Evolutionary conservation across 92 coral and sea anemone species (phyloP).

Genomic region (Parazoanthus darwini): DNA sequence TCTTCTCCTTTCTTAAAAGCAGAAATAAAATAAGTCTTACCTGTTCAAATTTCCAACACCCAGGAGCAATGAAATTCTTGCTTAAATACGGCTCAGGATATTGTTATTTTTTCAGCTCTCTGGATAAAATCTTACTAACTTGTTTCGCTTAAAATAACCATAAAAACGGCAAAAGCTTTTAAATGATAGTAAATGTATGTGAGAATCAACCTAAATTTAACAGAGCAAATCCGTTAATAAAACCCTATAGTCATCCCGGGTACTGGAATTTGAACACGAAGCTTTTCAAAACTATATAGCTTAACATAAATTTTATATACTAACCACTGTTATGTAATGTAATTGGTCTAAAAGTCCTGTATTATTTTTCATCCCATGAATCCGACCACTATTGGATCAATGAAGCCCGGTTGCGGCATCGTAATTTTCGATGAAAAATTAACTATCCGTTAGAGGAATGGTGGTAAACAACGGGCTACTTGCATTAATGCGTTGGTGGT

Average conservation of each 20-base stretch:
- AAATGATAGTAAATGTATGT: not conserved
- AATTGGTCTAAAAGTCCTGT: too few species aligned
- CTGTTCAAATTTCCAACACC: constrained; percentile 42
- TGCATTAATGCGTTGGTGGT: too few species aligned
- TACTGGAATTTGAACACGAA: constrained; percentile 29
- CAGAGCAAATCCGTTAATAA: not conserved
- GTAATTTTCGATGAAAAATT: too few species aligned
- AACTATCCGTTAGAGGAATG: too few species aligned
- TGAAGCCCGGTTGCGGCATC: too few species aligned
- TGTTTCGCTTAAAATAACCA: not conserved
- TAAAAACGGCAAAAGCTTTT: not conserved
- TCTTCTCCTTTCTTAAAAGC: not conserved
- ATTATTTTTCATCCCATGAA: too few species aligned
- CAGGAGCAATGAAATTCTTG: constrained; percentile 25
- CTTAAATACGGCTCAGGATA: not conserved
- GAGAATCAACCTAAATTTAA: not conserved
- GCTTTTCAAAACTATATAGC: not conserved
- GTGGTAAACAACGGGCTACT: too few species aligned
- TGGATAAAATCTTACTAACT: not conserved
- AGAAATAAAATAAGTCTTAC: constrained; percentile 2
- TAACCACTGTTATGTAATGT: not conserved
- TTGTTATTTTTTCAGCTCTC: not conserved
- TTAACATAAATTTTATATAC: not conserved
- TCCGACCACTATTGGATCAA: too few species aligned
- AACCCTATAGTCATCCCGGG: constrained; percentile 18